Conservation (phyloP, 2,888 invertebrate genomes). For the Stenurella melanura region DNA sequence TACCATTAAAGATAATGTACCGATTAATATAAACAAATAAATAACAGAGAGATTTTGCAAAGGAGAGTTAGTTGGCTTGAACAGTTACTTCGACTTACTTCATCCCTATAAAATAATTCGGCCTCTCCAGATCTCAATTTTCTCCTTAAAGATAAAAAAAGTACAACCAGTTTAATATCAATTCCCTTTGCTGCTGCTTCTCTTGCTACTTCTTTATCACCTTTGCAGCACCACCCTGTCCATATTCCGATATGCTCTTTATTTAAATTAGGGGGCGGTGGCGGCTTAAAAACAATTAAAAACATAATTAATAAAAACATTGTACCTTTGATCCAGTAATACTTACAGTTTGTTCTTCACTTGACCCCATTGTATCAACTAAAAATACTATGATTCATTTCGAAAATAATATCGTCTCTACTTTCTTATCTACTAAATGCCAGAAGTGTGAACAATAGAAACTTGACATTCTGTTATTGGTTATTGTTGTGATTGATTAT, state of each 20-base stretch:
- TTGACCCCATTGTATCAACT: constrained; percentile 9
- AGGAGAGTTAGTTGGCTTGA: no score
- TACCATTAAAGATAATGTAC: no score
- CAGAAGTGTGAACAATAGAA: not conserved
- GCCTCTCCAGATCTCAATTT: constrained; percentile 75
- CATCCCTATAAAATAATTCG: constrained; percentile 76
- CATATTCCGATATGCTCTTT: constrained; percentile 74
- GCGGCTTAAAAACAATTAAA: constrained; percentile 46
- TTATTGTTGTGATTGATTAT: not conserved
- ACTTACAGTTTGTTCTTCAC: constrained; percentile 3
- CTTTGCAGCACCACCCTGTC: constrained; percentile 80
- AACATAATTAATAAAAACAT: not conserved
- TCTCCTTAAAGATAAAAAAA: constrained; percentile 77
- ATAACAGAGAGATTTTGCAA: no score
- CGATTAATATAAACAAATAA: no score
- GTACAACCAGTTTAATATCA: constrained; percentile 77
- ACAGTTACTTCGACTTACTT: no score
- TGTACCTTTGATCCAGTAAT: not conserved
- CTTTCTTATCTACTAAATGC: not conserved
- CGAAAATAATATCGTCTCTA: not conserved
- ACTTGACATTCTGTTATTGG: not conserved
- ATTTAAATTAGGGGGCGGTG: constrained; percentile 65
- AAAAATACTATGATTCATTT: constrained; percentile 1
- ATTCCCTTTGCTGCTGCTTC: constrained; percentile 82
- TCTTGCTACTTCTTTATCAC: constrained; percentile 79